Base-by-base conservation (phyloP, 2,888 invertebrate genomes). In the Bibio marci region DNA sequence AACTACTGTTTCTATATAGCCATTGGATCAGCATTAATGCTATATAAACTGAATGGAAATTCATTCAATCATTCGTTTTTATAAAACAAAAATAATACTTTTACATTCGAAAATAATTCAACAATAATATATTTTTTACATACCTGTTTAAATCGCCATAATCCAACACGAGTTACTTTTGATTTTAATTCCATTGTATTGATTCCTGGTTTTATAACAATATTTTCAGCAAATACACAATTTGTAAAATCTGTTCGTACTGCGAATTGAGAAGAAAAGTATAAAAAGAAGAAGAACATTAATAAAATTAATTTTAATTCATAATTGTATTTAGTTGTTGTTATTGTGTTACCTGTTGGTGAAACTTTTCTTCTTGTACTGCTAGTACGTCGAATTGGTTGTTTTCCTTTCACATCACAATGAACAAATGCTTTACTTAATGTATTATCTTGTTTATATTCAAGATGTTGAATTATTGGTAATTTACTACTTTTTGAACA, bases 391-490 rank as follows among this genome's bases (percentile, higher is more conserved):
- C 75, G 73, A 2, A 80, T 61, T 0, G 56, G 52, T 19, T 58
- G 55, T 1, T 71, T 64, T 55, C 76, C 76, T 0, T 69, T 67
- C 49, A 71, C 74, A 45, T 71, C 71, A 48, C 80, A 80, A 22
- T 78, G 73, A 3, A 87, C 75, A 3, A 76, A 76, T 0, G 79
- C 82, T 46, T 76, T 73, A 37, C 76, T 76, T 6, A 90, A 60
- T 19, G 76, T 76, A 51, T 76, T 80, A 55, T 90, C 86, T 56
- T 88, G 81, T 55, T 85, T 81, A 53, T 78, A 79, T 51, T 81
- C 80, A 27, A 85, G 58, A 54, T 76, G 76, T 32, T 78, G 71
- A 31, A 71, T 70, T 39, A 85, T 76, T 40, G 71, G 67, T 25
- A 38, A 26, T 32, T 39, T 28, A 18, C 31, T 17, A 39, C 34